phyloP scores from a whole-genome alignment of 2,888 invertebrate genomes.

The Harpalus rubripes region DNA sequence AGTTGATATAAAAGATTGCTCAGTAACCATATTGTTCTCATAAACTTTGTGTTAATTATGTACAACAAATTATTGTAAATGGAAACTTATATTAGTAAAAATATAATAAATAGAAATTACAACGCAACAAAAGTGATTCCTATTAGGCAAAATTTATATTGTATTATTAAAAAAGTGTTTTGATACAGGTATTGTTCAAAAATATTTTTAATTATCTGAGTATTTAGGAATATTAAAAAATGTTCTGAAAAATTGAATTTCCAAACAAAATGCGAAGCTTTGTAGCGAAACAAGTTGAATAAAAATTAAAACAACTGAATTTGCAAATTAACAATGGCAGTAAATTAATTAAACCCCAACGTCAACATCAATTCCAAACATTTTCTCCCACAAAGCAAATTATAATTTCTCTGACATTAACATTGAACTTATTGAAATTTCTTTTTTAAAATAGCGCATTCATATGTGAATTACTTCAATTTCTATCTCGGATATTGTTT shows the following conservation, averaged over 20 bases:
- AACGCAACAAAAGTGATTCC: too few species aligned
- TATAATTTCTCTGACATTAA: slow-evolving; percentile 36
- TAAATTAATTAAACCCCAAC: slow-evolving; percentile 32
- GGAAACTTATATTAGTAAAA: too few species aligned
- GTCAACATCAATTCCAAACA: slow-evolving; percentile 8
- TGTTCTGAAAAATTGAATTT: neutral
- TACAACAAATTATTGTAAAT: too few species aligned
- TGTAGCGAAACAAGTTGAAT: neutral
- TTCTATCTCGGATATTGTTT: slow-evolving; percentile 37
- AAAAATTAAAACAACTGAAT: slow-evolving; percentile 7
- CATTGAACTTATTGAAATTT: slow-evolving; percentile 47
- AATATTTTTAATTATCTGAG: too few species aligned
- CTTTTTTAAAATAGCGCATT: slow-evolving; percentile 44
- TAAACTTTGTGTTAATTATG: too few species aligned
- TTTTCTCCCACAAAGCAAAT: slow-evolving; percentile 30
- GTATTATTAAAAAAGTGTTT: too few species aligned
- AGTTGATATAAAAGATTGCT: too few species aligned
- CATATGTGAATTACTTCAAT: slow-evolving; percentile 24
- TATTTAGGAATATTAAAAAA: neutral
- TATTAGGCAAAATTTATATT: too few species aligned
- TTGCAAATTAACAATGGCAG: neutral
- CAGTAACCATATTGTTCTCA: too few species aligned
- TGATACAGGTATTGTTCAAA: too few species aligned
- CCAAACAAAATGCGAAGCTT: neutral
- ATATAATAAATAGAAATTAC: too few species aligned